phyloP scores from a whole-genome alignment of 2,113 vertebrate species.

The Varanus salvator region DNA sequence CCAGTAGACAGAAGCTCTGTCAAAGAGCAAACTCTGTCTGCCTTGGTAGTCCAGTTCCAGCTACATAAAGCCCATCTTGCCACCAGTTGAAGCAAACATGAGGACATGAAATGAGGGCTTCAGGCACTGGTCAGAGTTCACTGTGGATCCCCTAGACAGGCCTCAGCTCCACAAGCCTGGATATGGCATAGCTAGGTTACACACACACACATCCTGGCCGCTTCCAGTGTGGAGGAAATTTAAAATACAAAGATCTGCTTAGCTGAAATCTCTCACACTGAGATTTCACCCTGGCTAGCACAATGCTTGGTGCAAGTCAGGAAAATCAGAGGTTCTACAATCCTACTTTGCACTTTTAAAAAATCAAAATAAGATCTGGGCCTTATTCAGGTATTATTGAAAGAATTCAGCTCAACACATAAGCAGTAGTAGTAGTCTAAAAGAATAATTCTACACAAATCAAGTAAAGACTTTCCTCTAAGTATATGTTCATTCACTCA shows the following conservation, averaged over 20 bases:
- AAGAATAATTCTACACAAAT: no score
- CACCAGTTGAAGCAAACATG: background rate
- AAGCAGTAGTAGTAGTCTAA: no score
- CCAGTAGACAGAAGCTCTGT: background rate
- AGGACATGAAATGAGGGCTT: background rate
- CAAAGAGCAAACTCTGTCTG: background rate
- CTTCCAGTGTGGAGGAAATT: background rate
- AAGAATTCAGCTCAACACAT: no score
- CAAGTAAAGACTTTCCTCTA: no score
- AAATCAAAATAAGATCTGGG: constrained; percentile 48
- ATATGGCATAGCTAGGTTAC: background rate
- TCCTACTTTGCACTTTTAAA: background rate
- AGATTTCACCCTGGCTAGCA: background rate
- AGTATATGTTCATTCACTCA: no score
- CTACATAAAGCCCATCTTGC: background rate
- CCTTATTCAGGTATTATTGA: no score
- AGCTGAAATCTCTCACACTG: background rate
- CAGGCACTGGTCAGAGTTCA: background rate
- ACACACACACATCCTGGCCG: background rate
- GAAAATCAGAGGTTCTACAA: background rate
- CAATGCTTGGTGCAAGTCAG: background rate
- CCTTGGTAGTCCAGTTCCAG: background rate
- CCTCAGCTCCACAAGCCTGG: background rate
- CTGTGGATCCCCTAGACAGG: background rate
- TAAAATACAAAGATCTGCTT: background rate